Evolutionary conservation across 1,140 invertebrate species (phyloP), one percentile per base, ranked within the genome.

Genomic region (Leucophenga varia): DNA sequence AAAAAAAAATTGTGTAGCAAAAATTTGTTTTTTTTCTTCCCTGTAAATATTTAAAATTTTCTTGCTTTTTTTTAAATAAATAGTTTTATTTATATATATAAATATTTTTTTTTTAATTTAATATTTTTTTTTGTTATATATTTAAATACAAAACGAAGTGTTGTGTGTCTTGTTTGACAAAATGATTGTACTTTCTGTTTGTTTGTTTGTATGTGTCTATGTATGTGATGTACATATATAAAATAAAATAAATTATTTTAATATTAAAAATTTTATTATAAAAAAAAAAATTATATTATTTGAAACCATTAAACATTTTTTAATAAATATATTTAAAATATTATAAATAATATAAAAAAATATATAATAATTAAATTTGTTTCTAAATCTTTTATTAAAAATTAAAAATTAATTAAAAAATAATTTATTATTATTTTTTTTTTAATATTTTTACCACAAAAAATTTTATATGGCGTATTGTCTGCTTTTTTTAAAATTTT

Each of bases 141-240:
- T 31, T 48, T 54, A n/a, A n/a, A n/a, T n/a, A n/a, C n/a, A n/a
- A n/a, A n/a, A n/a, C n/a, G n/a, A n/a, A n/a, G n/a, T 58, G 46
- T 42, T 55, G 48, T 49, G 42, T 22, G 58, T 67, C 67, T 63
- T 58, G 57, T 61, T 65, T 63, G 63, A 67, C 63, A 68, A 57
- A 67, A 67, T 67, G 64, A 67, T 67, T 67, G 63, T 67, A 67
- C 63, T 67, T 50, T 67, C 56, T 64, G 59, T 10, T 67, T 67
- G 57, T 67, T 59, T 64, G 59, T 10, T 67, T 67, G 57, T 53
- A 59, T 51, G 59, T 25, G 22, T 25, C 64, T 68, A n/a, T n/a
- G n/a, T n/a, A n/a, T n/a, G n/a, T n/a, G n/a, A n/a, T n/a, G n/a
- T n/a, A n/a, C n/a, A n/a, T n/a, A n/a, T n/a, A n/a, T n/a, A n/a